Evolutionary conservation across 2,113 vertebrate species (phyloP), one percentile per base, ranked within the genome.

Genomic region (Zosterops japonicus): DNA sequence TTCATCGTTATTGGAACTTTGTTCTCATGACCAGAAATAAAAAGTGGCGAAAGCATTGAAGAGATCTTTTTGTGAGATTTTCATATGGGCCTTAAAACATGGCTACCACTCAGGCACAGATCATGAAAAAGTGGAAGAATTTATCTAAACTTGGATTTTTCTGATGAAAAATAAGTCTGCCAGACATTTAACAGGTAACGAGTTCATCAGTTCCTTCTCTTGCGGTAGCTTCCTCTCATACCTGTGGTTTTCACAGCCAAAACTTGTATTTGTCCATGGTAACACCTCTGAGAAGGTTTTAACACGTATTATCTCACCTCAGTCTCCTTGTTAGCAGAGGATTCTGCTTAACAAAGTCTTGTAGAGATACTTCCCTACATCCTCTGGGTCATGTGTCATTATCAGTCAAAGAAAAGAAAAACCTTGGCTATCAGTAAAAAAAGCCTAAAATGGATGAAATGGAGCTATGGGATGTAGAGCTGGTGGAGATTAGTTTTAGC

Each of bases 401-500:
- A 64, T 81, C 68, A 79, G 69, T 4, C 4, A 5, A 80, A 29
- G 64, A 64, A 75, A 59, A 90, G 21, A 50, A 68, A 80, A 87
- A 11, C 31, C 55, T 79, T 77, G n/a, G 29, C 68, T 78, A 31
- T 75, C 47, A 33, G 64, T 39, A 65, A 70, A 39, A 87, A 84
- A 69, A 83, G 20, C 46, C 29, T 90, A 18, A 77, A 80, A 5
- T 61, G 55, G 53, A 24, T 67, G 88, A 90, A 80, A 61, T 70
- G 50, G 79, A 83, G 33, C 63, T 47, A 18, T 67, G 36, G 50
- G 59, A 15, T 0, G 0, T 5, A 44, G 55, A 68, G 85, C 42
- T 93, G 63, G 64, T 85, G 44, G 68, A 93, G 68, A 92, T 95
- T 70, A 60, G 33, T 81, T 95, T 95, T 95, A 94, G 46, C 95